Base-by-base conservation (phyloP, 2,888 invertebrate genomes). In the Phyllotreta striolata region DNA sequence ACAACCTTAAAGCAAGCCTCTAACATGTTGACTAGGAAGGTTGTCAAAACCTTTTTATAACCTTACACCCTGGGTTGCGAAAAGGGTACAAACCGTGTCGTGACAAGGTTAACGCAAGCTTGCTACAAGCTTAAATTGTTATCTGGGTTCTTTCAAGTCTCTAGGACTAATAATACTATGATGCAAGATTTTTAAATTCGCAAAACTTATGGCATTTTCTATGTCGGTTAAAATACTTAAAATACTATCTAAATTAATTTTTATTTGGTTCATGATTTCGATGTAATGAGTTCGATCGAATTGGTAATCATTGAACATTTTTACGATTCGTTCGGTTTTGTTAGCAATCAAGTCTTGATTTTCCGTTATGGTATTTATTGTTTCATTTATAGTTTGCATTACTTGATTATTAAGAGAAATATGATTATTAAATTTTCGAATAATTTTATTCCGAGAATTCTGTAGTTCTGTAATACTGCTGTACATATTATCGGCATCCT, bases 141-240 rank as follows among this genome's bases (percentile, higher is more conserved):
- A n/a, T n/a, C n/a, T n/a, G n/a, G n/a, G n/a, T 5, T 47, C 8
- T 47, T 47, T 6, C 24, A 47, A 47, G 8, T 47, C n/a, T 47
- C 24, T 14, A n/a, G 47, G 24, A n/a, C 9, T 47, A 47, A 13
- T 47, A 47, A 24, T 24, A 4, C 24, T 24, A 24, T 6, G 47
- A 1, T 47, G 47, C 6, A 10, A 9, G 3, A 8, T 14, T 47
- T 47, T 47, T 47, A 47, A 47, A 14, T 24, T 47, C 8, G 47
- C 47, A 47, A 47, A 12, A 47, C 14, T 47, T 14, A 47, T 47
- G 8, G 12, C 14, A 6, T 47, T 47, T 47, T 47, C 47, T 12
- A 47, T 5, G 34, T 24, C 47, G 9, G 47, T 47, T 9, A 47
- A n/a, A 47, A 47, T 34, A 14, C 47, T 47, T 14, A 47, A 12